These are phyloP conservation scores for Hipparchia sbordonii DNA, from an alignment of 2,888 invertebrate species.

Conservation along the genomic window DNA sequence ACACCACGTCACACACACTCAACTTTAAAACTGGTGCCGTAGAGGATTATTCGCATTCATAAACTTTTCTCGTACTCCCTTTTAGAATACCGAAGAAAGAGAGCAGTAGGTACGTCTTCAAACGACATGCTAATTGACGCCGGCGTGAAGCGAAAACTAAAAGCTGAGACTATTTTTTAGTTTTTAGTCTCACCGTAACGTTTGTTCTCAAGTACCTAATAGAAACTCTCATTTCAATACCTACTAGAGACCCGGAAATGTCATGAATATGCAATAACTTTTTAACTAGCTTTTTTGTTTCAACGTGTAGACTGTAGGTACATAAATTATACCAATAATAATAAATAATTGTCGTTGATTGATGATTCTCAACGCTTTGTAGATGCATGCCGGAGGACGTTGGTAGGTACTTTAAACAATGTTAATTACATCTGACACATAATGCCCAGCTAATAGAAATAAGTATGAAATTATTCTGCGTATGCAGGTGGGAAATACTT, in stretches of 20 bases:
- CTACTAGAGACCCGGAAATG: not conserved
- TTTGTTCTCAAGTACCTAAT: conserved; percentile 34
- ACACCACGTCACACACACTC: conserved; percentile 50
- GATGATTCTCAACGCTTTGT: conserved; percentile 12
- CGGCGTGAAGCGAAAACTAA: conserved; percentile 65
- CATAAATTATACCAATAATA: not conserved
- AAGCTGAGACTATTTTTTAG: conserved; percentile 58
- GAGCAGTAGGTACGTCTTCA: conserved; percentile 68
- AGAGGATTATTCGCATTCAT: conserved; percentile 50
- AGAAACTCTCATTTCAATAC: conserved; percentile 28
- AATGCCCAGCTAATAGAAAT: conserved; percentile 16
- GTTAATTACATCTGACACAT: conserved; percentile 25
- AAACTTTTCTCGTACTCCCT: conserved; percentile 47
- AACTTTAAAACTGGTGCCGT: conserved; percentile 55
- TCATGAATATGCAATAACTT: conserved; percentile 14
- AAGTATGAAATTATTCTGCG: conserved; percentile 24
- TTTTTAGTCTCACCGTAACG: conserved; percentile 49
- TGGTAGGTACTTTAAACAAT: conserved; percentile 26
- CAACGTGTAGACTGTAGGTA: not conserved
- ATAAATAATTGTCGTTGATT: conserved; percentile 28
- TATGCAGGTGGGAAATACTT: not conserved
- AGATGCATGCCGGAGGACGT: conserved; percentile 9
- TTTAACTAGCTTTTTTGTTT: conserved; percentile 6
- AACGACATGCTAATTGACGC: conserved; percentile 80
- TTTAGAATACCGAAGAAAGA: conserved; percentile 51